phyloP scores from a whole-genome alignment of 2,888 invertebrate species.

The Chrysolina oricalcia region DNA sequence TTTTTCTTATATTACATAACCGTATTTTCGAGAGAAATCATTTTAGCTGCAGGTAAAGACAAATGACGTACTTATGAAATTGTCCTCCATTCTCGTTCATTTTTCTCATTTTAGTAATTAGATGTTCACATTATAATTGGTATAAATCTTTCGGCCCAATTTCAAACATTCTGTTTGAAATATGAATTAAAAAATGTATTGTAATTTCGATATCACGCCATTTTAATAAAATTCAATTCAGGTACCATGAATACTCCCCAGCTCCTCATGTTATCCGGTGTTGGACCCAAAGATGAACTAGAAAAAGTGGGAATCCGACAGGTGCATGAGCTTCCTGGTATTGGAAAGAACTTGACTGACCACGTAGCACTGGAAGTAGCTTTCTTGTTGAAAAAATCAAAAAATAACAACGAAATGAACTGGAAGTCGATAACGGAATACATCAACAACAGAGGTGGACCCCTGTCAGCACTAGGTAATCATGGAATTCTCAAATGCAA shows the following conservation, averaged over 20 bases:
- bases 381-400: constrained; percentile 5
- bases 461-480: constrained; percentile 72
- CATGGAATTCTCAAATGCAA: no score
- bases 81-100: no score
- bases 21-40: no score
- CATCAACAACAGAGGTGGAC: constrained; percentile 74
- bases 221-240: neutral
- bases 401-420: constrained; percentile 69
- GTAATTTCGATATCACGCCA: no score
- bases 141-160: no score
- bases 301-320: constrained; percentile 75
- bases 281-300: constrained; percentile 77
- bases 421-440: constrained; percentile 77
- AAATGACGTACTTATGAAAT: no score
- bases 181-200: no score
- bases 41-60: no score
- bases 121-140: no score
- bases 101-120: no score
- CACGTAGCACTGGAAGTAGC: constrained; percentile 75
- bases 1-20: no score
- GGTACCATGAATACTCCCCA: constrained; percentile 79
- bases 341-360: constrained; percentile 80
- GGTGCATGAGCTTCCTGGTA: constrained; percentile 77
- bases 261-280: constrained; percentile 78
- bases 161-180: no score